These are phyloP conservation scores for Pollenia amentaria DNA, from an alignment of 2,888 invertebrate genomes.

Conservation along the genomic window DNA sequence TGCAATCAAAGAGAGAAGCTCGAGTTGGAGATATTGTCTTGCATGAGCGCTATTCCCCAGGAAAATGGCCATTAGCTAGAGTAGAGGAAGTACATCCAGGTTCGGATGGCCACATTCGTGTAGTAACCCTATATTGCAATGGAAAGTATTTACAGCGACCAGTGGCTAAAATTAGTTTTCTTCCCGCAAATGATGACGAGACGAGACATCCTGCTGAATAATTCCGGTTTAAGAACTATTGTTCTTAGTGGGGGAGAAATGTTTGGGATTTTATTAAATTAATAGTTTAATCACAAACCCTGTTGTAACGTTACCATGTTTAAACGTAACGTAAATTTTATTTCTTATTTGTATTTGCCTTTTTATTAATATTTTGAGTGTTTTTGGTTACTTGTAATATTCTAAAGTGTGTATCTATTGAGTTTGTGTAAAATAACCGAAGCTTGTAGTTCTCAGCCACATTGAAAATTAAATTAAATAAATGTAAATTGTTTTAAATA, in stretches of 20 bases:
- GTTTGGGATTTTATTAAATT: not conserved
- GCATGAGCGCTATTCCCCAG: no score
- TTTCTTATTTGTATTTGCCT: not conserved
- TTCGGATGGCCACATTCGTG: conserved; percentile 10
- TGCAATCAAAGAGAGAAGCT: conserved; percentile 23
- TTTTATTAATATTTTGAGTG: not conserved
- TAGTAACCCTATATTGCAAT: conserved; percentile 15
- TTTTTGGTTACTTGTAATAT: no score
- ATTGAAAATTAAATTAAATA: not conserved
- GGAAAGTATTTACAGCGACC: conserved; percentile 32
- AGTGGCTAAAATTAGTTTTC: conserved; percentile 34
- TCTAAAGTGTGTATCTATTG: no score
- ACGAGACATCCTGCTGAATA: not conserved
- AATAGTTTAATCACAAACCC: not conserved
- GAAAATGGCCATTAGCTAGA: no score
- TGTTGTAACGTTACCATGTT: not conserved
- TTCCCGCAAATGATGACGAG: conserved; percentile 8
- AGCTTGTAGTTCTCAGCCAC: not conserved
- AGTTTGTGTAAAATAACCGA: not conserved
- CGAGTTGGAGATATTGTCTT: conserved; percentile 30
- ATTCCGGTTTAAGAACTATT: conserved; percentile 18
- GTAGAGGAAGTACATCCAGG: conserved; percentile 35
- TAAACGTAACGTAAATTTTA: no score
- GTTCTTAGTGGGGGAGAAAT: conserved; percentile 53
- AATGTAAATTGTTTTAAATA: not conserved